Evolutionary conservation across 2,888 invertebrate species (phyloP), one percentile per base, ranked within the genome.

Genomic region (Ferdinandea cuprea): DNA sequence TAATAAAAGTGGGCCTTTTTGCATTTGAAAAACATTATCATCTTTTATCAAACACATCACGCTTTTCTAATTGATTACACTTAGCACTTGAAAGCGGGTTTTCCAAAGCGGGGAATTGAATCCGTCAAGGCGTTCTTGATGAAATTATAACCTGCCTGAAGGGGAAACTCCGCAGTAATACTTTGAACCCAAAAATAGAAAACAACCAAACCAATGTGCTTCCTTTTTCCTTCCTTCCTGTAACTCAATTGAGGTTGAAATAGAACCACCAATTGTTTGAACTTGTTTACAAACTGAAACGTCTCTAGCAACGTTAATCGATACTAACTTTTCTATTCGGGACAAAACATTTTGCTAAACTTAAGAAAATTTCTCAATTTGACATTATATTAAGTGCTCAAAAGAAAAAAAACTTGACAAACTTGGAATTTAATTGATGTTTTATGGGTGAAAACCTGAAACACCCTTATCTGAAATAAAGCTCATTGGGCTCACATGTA

Each of bases 241-340:
- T 32, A 56, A 68, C 59, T 54, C 46, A 69, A 76, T 61, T 69
- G 56, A 42, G 76, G 76, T 80, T 69, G 76, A 63, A 76, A 80
- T 42, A 76, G 69, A 32, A 15, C 76, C 69, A 61, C 74, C 61
- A 63, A 80, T 63, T 63, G 48, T 44, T 68, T 69, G 76, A 69
- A 61, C 56, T 77, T 77, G 80, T 69, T 80, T 76, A 76, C 76
- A 80, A 80, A 80, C 69, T 76, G 80, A 58, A 80, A 80, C 50
- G 80, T 80, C 76, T 68, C 69, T 76, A 76, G 80, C 80, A 80
- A 80, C 80, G 80, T 63, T 58, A 80, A 80, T 80, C 80, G 80
- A 80, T 80, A 59, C 40, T 13, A 8, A 30, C 30, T 8, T 54
- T 19, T 21, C 44, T 28, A 35, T 15, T 32, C 46, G 17, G 35